Evolutionary conservation across 2,888 invertebrate species (phyloP), one percentile per base, ranked within the genome.

Genomic region (Mycalesis mineus): DNA sequence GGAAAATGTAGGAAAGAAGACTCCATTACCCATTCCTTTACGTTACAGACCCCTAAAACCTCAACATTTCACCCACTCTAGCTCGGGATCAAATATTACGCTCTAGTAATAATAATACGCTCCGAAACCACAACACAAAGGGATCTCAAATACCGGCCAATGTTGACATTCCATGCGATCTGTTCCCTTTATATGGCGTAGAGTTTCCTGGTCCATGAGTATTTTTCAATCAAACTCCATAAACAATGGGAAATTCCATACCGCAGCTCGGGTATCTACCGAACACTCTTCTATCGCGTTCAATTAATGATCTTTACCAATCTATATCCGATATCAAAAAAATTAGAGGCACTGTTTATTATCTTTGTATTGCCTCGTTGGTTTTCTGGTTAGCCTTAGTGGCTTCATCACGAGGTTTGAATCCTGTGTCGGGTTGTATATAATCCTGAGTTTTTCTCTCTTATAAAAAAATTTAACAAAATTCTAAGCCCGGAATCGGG

Each of bases 121-220:
- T 31, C 14, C 29, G 31, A 31, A 47, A 52, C 39, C 57, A 52
- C 39, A 48, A 31, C 50, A 51, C 52, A 52, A 56, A 57, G 47
- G 57, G 47, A 47, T 41, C 47, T 48, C 47, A 15, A 52, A 53
- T 17, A 22, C 33, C 47, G 40, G 37, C 14, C 51, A 41, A 47
- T 57, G 52, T 53, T 41, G 52, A 41, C 57, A 57, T 53, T 40
- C 52, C 47, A 33, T 41, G 9, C 36, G 48, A 42, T 49, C 31
- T 17, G 29, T 31, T 48, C 29, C 41, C 40, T 49, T 49, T 33
- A 55, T 55, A 42, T 41, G 39, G 40, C 33, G 49, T 42, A 22
- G 55, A 49, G 49, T 49, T 55, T 55, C 33, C 14, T 41, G 29
- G 51, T 40, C 40, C 40, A 41, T 40, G 51, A 51, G 51, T 29